phyloP scores from a whole-genome alignment of 2,797 vertebrate species.

The Xyrichtys novacula region DNA sequence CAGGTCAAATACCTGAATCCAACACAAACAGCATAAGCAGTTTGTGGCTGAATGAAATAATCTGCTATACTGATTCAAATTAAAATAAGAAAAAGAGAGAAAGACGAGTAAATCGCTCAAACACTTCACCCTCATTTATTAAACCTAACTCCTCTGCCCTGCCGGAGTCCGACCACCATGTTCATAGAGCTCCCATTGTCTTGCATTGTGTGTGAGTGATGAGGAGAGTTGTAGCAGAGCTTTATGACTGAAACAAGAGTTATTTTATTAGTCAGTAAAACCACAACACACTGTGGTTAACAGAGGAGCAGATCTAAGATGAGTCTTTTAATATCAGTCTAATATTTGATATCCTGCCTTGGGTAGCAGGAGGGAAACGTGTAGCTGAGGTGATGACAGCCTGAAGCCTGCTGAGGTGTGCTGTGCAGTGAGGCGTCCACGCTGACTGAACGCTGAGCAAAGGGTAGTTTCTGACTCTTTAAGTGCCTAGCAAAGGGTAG shows the following conservation, averaged over 20 bases:
- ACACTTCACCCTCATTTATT: neutral
- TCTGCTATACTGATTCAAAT: neutral
- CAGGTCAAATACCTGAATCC: no score
- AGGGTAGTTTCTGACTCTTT: constrained; percentile 44
- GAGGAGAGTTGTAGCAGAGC: constrained; percentile 8
- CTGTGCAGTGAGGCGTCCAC: constrained; percentile 9
- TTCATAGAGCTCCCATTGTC: neutral
- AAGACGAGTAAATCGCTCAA: neutral
- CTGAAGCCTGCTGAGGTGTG: constrained; percentile 4
- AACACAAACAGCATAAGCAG: neutral
- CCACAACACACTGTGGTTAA: neutral
- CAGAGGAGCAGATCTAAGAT: neutral
- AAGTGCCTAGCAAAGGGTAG: constrained; percentile 76
- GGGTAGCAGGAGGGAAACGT: constrained; percentile 1
- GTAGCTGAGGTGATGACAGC: constrained; percentile 5
- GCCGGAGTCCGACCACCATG: neutral
- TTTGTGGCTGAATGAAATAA: neutral
- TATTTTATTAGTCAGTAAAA: constrained; percentile 4
- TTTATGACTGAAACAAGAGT: neutral
- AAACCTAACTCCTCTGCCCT: neutral
- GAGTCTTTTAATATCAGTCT: constrained; percentile 12
- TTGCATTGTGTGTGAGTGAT: neutral
- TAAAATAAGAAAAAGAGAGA: neutral
- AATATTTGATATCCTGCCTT: constrained; percentile 11
- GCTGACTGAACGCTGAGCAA: constrained; percentile 31